These are phyloP conservation scores for Hypocryptadius cinnamomeus DNA, from an alignment of 2,113 vertebrate genomes.

Conservation along the genomic window DNA sequence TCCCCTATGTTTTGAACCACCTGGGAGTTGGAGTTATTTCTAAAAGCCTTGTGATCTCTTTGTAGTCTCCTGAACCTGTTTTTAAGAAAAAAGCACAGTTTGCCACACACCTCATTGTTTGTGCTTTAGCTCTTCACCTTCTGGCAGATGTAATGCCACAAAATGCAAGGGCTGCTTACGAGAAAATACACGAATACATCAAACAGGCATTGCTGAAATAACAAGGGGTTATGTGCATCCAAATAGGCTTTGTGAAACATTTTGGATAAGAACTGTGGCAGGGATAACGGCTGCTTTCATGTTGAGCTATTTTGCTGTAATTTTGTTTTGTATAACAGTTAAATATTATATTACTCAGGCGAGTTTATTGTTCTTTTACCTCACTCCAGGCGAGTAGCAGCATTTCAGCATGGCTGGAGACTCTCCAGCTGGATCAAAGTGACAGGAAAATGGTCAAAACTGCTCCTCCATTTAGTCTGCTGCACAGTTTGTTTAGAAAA, in stretches of 20 bases:
- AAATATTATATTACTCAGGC: conserved; percentile 17
- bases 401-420: conserved; percentile 34
- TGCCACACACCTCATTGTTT: neutral
- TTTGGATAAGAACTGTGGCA: neutral
- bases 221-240: neutral
- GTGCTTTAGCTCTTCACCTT: neutral
- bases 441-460: conserved; percentile 8
- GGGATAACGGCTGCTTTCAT: conserved; percentile 18
- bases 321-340: conserved; percentile 17
- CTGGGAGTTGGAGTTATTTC: neutral
- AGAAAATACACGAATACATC: neutral
- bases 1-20: neutral
- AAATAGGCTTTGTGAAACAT: neutral
- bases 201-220: neutral
- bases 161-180: neutral
- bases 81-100: neutral
- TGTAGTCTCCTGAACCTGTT: neutral
- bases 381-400: conserved; percentile 49
- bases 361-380: conserved; percentile 65
- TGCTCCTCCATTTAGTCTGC: conserved; percentile 34
- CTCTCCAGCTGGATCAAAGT: conserved; percentile 54
- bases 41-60: neutral
- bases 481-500: conserved; percentile 46
- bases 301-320: neutral
- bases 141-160: neutral